Evolutionary conservation across 2,113 vertebrate genomes (phyloP).

Genomic region (Dicerorhinus sumatrensis): DNA sequence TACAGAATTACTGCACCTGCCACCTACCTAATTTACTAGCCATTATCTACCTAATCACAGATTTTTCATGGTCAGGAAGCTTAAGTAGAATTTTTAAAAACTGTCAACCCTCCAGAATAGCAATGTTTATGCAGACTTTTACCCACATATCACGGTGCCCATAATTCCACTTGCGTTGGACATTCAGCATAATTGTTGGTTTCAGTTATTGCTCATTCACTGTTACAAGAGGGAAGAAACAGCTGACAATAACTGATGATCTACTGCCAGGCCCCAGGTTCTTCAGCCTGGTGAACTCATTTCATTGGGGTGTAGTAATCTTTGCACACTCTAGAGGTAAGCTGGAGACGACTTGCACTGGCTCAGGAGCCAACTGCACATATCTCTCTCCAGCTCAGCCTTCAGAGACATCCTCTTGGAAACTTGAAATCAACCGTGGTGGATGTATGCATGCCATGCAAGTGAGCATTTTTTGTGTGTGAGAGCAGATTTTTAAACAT

Average conservation of each 20-base stretch:
- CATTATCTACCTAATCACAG: conserved; percentile 23
- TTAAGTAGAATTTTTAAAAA: background rate
- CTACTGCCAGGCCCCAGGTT: background rate
- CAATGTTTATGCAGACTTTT: background rate
- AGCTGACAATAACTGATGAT: background rate
- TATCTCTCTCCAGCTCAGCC: background rate
- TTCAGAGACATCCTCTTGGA: background rate
- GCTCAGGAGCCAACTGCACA: background rate
- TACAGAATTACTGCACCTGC: background rate
- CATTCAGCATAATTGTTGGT: background rate
- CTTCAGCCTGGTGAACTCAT: background rate
- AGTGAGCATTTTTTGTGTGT: background rate
- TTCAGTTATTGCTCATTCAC: background rate
- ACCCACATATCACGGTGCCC: background rate
- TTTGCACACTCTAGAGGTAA: background rate
- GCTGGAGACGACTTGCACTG: fast-evolving
- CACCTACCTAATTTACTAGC: conserved; percentile 35
- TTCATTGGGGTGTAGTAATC: background rate
- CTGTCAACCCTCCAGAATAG: background rate
- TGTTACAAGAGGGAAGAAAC: background rate
- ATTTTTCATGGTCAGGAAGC: conserved; percentile 7
- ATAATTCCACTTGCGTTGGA: background rate
- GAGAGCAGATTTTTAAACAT: background rate
- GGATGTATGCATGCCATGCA: background rate
- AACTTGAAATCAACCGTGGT: background rate